These are phyloP conservation scores for Heliconius hortense DNA, from an alignment of 2,888 invertebrate species.

Conservation along the genomic window DNA sequence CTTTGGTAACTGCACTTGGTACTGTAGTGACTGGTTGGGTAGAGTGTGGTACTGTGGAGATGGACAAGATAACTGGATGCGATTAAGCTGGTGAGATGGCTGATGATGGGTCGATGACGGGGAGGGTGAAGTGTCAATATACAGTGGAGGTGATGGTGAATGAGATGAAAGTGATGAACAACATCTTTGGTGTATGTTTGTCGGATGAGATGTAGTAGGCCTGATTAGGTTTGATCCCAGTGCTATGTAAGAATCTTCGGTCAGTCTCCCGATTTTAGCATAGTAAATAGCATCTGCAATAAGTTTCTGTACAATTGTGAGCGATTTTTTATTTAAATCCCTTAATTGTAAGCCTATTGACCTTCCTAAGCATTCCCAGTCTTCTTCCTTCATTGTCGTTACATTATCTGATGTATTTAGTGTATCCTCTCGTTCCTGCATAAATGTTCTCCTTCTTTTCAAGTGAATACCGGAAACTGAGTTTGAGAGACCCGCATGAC, in stretches of 20 bases:
- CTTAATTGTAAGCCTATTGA: conserved; percentile 16
- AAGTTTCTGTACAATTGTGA: conserved; percentile 9
- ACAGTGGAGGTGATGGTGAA: conserved; percentile 2
- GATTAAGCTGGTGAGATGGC: not conserved
- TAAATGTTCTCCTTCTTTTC: not conserved
- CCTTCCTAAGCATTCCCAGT: conserved; percentile 12
- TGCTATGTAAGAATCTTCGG: conserved; percentile 10
- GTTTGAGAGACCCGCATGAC: not conserved
- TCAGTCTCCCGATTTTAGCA: conserved; percentile 3
- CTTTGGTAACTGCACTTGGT: not conserved
- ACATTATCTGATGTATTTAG: not conserved
- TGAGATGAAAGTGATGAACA: not conserved
- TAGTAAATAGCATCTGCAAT: conserved; percentile 15
- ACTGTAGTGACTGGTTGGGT: not conserved
- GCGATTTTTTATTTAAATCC: conserved; percentile 3
- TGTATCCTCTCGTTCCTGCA: not conserved
- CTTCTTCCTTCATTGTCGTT: conserved; percentile 6
- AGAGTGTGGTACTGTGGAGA: not conserved
- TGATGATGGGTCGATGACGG: not conserved
- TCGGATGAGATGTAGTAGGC: not conserved
- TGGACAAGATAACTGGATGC: not conserved
- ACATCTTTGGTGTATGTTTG: not conserved
- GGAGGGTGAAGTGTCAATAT: not conserved
- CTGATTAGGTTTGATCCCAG: not conserved
- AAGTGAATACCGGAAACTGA: not conserved